These are phyloP conservation scores for Sinocyclocheilus anshuiensis DNA, from an alignment of 2,113 vertebrate species.

Conservation along the genomic window DNA sequence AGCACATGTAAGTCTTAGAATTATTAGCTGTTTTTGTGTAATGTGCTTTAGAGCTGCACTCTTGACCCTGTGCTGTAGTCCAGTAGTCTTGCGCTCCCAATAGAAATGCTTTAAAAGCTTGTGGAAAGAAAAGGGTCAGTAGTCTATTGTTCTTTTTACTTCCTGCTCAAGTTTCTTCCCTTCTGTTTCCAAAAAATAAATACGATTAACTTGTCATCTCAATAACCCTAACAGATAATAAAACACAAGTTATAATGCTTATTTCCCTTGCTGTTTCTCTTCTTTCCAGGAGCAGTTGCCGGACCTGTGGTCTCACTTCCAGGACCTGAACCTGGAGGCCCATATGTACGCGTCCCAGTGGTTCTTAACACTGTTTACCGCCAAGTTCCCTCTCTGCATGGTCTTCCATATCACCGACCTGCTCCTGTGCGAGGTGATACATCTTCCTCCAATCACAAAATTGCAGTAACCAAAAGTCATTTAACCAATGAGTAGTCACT, in stretches of 20 bases:
- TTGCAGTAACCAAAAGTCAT: background rate
- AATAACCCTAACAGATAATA: background rate
- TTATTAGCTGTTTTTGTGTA: background rate
- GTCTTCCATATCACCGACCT: slow-evolving; percentile 99
- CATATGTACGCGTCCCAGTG: slow-evolving; percentile 99
- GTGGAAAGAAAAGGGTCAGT: background rate
- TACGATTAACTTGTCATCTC: background rate
- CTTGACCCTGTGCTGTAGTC: background rate
- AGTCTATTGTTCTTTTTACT: background rate
- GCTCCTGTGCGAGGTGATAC: slow-evolving; percentile 91
- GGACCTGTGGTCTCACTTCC: slow-evolving; percentile 89
- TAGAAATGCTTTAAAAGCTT: background rate
- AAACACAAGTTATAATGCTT: background rate
- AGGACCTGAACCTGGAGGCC: slow-evolving; percentile 90
- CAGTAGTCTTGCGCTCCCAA: background rate
- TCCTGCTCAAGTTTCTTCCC: background rate
- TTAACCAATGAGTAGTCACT: background rate
- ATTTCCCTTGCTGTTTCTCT: slow-evolving; percentile 6
- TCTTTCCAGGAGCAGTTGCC: slow-evolving; percentile 87
- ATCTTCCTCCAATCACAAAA: background rate
- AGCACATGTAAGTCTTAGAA: background rate
- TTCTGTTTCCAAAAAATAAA: background rate
- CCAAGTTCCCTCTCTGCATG: slow-evolving; percentile 99
- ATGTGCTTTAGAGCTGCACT: background rate
- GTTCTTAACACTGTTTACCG: slow-evolving; percentile 99